phyloP scores from a whole-genome alignment of 1,140 invertebrate genomes.

The Lanistes nyassanus region DNA sequence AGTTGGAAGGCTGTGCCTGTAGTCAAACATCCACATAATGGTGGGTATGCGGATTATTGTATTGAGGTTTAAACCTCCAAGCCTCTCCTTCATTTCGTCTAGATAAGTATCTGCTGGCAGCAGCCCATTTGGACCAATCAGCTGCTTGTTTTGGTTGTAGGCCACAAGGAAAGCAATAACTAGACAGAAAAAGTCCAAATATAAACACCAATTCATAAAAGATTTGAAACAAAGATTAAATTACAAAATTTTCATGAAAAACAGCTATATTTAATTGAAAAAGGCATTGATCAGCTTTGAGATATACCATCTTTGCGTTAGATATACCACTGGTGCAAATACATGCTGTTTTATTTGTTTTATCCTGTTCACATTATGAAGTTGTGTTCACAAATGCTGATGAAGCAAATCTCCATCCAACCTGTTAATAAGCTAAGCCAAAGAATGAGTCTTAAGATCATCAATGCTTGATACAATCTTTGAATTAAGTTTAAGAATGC shows the following conservation, averaged over 20 bases:
- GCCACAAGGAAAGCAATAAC: conserved; percentile 67
- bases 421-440: too few relatives aligned
- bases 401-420: too few relatives aligned
- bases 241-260: background rate
- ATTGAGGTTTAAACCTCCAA: conserved; percentile 27
- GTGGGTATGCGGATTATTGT: conserved; percentile 51
- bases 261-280: background rate
- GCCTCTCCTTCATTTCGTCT: conserved; percentile 37
- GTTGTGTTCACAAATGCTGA: too few relatives aligned
- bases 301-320: too few relatives aligned
- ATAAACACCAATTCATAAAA: background rate
- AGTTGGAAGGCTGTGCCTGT: conserved; percentile 55
- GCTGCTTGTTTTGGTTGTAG: conserved; percentile 65
- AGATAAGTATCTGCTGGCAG: conserved; percentile 62
- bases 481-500: too few relatives aligned
- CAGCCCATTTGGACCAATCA: conserved; percentile 65
- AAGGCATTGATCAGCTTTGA: background rate
- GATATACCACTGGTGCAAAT: too few relatives aligned
- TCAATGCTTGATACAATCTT: too few relatives aligned
- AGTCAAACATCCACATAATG: conserved; percentile 64
- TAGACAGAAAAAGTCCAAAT: conserved; percentile 41
- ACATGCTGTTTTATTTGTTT: too few relatives aligned
- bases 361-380: too few relatives aligned
- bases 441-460: too few relatives aligned
- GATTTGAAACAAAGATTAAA: conserved; percentile 12